A percentile compares a stretch with the other conserved stretches of the same genome.
These are phyloP conservation scores for Streptopelia turtur DNA, from an alignment of 2,797 vertebrate species.

Conservation along the genomic window DNA sequence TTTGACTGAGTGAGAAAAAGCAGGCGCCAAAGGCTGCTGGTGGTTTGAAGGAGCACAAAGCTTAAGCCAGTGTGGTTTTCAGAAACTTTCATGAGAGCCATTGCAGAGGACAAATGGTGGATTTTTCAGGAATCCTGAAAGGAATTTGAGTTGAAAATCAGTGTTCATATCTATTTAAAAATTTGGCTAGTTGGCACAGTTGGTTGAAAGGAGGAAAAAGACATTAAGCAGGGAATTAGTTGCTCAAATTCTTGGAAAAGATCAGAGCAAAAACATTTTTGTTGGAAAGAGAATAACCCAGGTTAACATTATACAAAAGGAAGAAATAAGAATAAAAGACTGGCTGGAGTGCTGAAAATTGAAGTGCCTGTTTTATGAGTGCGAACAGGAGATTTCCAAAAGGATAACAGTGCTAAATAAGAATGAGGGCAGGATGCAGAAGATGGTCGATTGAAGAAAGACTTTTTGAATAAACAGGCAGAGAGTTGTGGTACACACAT, in stretches of 20 bases:
- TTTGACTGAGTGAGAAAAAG: neutral
- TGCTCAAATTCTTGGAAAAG: neutral
- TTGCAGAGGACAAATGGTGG: neutral
- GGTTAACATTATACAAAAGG: neutral
- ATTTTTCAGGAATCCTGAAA: neutral
- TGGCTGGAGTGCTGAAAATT: neutral
- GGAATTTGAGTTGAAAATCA: neutral
- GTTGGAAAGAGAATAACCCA: neutral
- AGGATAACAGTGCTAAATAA: neutral
- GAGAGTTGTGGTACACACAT: neutral
- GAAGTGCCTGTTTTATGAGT: neutral
- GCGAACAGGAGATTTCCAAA: neutral
- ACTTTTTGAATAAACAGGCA: neutral
- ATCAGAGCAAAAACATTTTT: neutral
- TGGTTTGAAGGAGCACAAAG: neutral
- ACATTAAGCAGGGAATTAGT: neutral
- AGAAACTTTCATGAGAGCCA: fast-evolving
- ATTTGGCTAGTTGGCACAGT: neutral
- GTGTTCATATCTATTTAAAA: neutral
- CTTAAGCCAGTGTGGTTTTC: neutral
- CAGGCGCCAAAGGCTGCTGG: neutral
- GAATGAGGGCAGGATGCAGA: neutral
- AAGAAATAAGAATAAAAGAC: neutral
- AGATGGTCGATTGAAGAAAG: neutral
- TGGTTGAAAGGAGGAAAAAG: neutral